phyloP scores from a whole-genome alignment of 2,888 invertebrate genomes.

The Temnothorax rugatulus region DNA sequence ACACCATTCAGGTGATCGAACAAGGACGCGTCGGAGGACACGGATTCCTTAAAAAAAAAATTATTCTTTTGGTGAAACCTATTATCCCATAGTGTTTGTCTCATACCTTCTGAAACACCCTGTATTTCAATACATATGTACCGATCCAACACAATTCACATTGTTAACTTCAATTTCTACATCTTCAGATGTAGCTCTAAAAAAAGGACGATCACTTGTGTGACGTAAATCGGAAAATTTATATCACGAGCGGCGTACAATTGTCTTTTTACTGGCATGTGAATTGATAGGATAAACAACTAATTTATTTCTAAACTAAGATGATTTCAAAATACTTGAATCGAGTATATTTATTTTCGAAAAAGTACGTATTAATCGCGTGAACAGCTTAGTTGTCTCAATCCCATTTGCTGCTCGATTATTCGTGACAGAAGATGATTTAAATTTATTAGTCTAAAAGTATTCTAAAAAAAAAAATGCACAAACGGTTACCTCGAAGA shows the following conservation, averaged over 20 bases:
- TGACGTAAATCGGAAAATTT: not conserved
- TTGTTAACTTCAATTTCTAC: not conserved
- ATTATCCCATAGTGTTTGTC: too few relatives aligned
- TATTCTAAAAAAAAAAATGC: conserved; percentile 21
- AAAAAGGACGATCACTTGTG: not conserved
- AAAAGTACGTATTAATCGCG: not conserved
- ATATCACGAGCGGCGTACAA: not conserved
- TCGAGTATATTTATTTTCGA: not conserved
- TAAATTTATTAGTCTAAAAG: not conserved
- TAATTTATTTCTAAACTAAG: not conserved
- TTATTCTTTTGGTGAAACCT: too few relatives aligned
- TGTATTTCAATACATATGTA: too few relatives aligned
- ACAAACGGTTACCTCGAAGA: conserved; percentile 48
- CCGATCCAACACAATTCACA: not conserved
- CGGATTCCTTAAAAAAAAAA: too few relatives aligned
- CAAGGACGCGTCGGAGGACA: too few relatives aligned
- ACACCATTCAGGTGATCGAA: too few relatives aligned
- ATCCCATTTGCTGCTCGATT: not conserved
- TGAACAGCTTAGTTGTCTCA: not conserved
- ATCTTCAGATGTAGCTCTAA: not conserved
- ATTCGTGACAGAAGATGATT: not conserved
- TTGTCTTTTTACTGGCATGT: not conserved
- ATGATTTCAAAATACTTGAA: not conserved
- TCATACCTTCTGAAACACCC: too few relatives aligned
- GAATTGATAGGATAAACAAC: conserved; percentile 13